Percentiles rank a stretch among this genome's conserved stretches.
These are phyloP conservation scores for Mus caroli DNA, from an alignment of 2,797 vertebrate genomes.

Conservation along the genomic window DNA sequence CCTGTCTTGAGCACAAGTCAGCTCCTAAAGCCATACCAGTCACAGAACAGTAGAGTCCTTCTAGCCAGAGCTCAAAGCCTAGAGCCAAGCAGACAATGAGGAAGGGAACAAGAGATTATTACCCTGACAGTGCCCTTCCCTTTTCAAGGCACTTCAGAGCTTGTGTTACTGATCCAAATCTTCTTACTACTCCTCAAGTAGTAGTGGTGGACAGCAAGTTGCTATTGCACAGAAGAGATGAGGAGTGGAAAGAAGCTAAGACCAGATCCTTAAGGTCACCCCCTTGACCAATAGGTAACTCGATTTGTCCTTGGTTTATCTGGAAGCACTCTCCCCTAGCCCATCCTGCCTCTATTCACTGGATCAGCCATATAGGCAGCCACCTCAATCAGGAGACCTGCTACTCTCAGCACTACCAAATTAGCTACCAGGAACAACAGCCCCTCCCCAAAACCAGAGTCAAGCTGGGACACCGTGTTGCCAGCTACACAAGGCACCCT, in stretches of 20 bases:
- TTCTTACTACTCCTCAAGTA: background rate
- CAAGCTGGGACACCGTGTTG: background rate
- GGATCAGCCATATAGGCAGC: background rate
- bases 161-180: background rate
- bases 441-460: constrained; percentile 46
- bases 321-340: background rate
- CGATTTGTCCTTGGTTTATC: background rate
- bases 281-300: background rate
- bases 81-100: background rate
- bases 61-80: fast-evolving
- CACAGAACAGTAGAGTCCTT: background rate
- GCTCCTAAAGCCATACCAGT: background rate
- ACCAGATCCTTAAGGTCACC: too few relatives aligned
- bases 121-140: background rate
- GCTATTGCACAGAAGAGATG: background rate
- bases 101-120: background rate
- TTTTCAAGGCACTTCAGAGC: background rate
- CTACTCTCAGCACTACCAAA: background rate
- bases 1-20: background rate
- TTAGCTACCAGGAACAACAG: background rate
- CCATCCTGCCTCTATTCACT: background rate
- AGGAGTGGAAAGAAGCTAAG: background rate
- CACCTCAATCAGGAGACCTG: background rate
- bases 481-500: constrained; percentile 3
- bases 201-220: background rate